A percentile compares a stretch with the other conserved stretches of the same genome.
These are phyloP conservation scores for Vulpes ferrilata DNA, from an alignment of 2,113 vertebrate genomes.

Conservation along the genomic window DNA sequence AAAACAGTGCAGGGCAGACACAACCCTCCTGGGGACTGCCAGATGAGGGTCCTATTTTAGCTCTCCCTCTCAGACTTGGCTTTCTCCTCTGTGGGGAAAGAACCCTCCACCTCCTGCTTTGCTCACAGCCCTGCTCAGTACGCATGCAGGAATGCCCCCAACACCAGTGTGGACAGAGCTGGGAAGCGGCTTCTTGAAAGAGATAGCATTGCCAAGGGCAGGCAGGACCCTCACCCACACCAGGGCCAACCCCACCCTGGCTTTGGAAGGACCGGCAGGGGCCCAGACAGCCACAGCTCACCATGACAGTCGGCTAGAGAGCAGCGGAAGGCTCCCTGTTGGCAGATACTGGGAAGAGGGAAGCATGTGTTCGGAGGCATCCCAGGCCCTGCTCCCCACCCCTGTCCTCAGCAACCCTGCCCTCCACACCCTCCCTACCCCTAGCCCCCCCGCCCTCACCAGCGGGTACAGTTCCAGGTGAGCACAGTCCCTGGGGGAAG, in stretches of 20 bases:
- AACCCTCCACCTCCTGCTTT: too few species aligned
- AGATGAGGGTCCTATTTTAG: neutral
- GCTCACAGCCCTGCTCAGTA: neutral
- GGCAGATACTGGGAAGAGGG: slow-evolving; percentile 86
- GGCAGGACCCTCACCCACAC: neutral
- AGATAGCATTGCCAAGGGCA: slow-evolving; percentile 79
- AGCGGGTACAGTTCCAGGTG: slow-evolving; percentile 89
- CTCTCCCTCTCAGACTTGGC: neutral
- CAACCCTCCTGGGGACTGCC: neutral
- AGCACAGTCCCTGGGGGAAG: slow-evolving; percentile 86
- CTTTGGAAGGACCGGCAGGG: neutral
- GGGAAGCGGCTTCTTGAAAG: neutral
- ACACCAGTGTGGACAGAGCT: neutral
- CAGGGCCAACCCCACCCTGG: neutral
- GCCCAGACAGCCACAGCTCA: slow-evolving; percentile 81
- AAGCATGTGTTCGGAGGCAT: neutral
- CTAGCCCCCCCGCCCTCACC: slow-evolving; percentile 82
- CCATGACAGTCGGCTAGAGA: slow-evolving; percentile 87
- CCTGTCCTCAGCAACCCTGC: neutral
- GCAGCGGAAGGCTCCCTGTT: slow-evolving; percentile 89
- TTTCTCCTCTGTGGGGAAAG: neutral
- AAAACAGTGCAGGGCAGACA: neutral
- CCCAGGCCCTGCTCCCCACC: neutral
- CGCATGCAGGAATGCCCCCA: rapidly evolving
- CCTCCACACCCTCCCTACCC: neutral